Conservation (phyloP, 2,113 vertebrate genomes). For the Halcyon senegalensis region DNA sequence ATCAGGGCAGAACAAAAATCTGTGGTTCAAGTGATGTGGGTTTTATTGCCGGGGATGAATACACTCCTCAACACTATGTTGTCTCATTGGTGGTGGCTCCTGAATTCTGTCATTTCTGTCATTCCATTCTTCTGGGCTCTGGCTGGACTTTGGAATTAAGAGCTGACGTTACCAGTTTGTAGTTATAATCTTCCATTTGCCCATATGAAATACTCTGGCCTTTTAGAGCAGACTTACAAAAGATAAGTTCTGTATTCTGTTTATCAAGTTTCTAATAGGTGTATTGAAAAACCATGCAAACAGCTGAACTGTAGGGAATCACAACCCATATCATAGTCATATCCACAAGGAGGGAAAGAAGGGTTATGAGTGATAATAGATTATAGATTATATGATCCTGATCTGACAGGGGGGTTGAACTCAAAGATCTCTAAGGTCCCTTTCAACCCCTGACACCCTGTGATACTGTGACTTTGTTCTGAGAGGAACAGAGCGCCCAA, state of each 20-base stretch:
- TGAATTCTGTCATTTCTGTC: not conserved
- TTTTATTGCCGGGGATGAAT: not conserved
- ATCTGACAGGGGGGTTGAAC: no score
- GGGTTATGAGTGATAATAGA: no score
- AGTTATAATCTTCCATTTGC: not conserved
- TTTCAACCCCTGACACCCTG: no score
- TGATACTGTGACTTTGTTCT: no score
- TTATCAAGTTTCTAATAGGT: not conserved
- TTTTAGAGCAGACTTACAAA: not conserved
- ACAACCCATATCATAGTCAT: no score
- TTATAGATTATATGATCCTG: no score
- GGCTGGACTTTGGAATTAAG: not conserved
- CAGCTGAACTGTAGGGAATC: not conserved
- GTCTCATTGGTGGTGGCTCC: not conserved
- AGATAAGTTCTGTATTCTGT: not conserved
- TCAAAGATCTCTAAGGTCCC: no score
- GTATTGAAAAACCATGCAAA: not conserved
- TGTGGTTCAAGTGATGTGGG: not conserved
- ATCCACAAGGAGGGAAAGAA: no score
- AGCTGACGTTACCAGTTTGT: not conserved
- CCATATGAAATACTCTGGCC: not conserved
- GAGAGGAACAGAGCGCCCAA: no score
- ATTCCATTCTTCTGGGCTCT: not conserved
- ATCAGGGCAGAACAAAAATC: not conserved
- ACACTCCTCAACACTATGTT: not conserved